Evolutionary conservation across 2,888 invertebrate species (phyloP).

Genomic region (Pachymerium ferrugineum): DNA sequence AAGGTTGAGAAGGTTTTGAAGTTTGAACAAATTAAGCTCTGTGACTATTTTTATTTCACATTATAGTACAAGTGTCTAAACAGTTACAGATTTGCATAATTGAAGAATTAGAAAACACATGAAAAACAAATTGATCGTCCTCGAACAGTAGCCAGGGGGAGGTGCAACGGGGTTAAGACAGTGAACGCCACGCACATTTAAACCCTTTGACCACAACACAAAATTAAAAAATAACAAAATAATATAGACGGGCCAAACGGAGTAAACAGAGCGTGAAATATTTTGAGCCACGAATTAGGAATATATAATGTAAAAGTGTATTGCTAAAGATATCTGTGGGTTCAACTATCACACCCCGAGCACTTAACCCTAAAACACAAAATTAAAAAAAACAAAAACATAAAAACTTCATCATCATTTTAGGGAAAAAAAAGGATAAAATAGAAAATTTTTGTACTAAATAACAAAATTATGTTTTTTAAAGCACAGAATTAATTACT

Average conservation of each 20-base stretch:
- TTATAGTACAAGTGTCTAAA: constrained; percentile 35
- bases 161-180: not conserved
- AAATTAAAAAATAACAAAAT: not conserved
- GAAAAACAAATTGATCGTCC: constrained; percentile 20
- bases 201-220: not conserved
- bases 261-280: not conserved
- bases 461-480: too few species aligned
- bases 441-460: constrained; percentile 14
- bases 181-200: not conserved
- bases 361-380: not conserved
- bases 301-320: constrained; percentile 5
- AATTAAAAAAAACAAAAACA: not conserved
- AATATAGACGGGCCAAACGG: not conserved
- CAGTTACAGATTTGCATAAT: constrained; percentile 34
- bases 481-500: constrained; percentile 11
- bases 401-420: not conserved
- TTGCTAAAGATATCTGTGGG: constrained; percentile 19
- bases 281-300: constrained; percentile 25
- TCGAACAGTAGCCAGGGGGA: not conserved
- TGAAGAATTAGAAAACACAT: constrained; percentile 21
- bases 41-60: constrained; percentile 35
- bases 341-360: constrained; percentile 12
- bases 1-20: not conserved
- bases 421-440: not conserved
- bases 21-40: constrained; percentile 28